Conservation (phyloP, 2,113 vertebrate species). For the Ciconia maguari region DNA sequence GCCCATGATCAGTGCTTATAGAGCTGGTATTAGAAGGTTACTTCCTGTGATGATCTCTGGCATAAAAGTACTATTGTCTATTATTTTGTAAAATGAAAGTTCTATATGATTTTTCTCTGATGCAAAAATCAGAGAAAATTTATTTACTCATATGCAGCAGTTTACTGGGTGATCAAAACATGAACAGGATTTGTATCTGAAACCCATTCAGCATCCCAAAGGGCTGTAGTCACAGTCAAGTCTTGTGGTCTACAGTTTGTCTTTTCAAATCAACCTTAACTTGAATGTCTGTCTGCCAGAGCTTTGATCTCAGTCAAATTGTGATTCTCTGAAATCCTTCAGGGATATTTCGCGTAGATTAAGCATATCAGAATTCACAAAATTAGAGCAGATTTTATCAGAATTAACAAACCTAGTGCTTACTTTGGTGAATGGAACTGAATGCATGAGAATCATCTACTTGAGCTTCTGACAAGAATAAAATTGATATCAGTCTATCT, state of each 20-base stretch:
- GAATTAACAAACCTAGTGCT: not conserved
- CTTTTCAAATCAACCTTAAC: constrained; percentile 19
- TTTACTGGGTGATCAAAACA: constrained; percentile 11
- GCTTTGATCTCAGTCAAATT: constrained; percentile 19
- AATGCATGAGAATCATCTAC: not conserved
- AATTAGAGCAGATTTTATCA: constrained; percentile 41
- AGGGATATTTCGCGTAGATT: not conserved
- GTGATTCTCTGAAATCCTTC: not conserved
- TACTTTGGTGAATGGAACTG: not conserved
- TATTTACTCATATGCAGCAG: not conserved
- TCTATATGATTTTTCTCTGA: not conserved
- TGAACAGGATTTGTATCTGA: not conserved
- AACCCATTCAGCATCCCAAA: not conserved
- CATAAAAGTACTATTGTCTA: not conserved
- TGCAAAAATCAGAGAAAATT: not conserved
- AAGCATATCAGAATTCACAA: not conserved
- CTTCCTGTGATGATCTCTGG: not conserved
- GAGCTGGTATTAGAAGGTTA: not conserved
- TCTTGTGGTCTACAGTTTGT: not conserved
- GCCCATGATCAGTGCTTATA: not conserved
- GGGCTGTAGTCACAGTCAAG: not conserved
- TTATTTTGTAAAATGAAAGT: not conserved
- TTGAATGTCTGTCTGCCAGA: not conserved
- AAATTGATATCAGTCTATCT: not conserved
- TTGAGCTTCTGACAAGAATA: not conserved